Evolutionary conservation across 2,113 vertebrate genomes (phyloP).

Genomic region (Corapipo altera): DNA sequence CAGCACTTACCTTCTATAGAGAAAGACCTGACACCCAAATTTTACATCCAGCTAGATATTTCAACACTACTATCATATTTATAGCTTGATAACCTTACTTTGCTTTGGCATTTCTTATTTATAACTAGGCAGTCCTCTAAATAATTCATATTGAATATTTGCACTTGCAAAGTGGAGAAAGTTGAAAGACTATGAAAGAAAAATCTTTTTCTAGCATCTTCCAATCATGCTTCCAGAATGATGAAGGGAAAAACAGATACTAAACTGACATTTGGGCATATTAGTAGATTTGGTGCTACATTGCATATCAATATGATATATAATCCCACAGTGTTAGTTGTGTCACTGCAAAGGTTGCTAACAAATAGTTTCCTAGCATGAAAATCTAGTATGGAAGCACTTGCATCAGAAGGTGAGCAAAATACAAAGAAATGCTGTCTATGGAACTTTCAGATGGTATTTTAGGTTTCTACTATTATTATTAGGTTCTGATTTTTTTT

Average conservation of each 20-base stretch:
- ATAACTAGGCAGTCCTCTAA: conserved; percentile 1
- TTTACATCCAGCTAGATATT: neutral
- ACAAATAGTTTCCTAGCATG: neutral
- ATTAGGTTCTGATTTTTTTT: neutral
- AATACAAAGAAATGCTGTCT: neutral
- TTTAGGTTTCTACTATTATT: neutral
- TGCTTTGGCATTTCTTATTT: conserved; percentile 32
- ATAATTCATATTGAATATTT: conserved; percentile 38
- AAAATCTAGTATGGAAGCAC: neutral
- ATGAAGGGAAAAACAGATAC: neutral
- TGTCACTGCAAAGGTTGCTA: neutral
- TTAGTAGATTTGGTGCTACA: neutral
- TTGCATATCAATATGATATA: rapidly evolving
- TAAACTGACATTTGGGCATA: neutral
- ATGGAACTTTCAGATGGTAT: neutral
- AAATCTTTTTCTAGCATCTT: neutral
- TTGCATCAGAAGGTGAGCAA: neutral
- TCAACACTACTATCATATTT: conserved; percentile 16
- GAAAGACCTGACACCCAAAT: neutral
- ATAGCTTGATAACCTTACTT: conserved; percentile 7
- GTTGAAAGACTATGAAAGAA: neutral
- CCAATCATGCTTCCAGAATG: neutral
- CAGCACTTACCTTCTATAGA: neutral
- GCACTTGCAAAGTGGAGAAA: neutral
- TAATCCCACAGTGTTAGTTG: neutral